Evolutionary conservation across 2,888 invertebrate genomes (phyloP), one percentile per base, ranked within the genome.

Genomic region (Hypercompe scribonia): DNA sequence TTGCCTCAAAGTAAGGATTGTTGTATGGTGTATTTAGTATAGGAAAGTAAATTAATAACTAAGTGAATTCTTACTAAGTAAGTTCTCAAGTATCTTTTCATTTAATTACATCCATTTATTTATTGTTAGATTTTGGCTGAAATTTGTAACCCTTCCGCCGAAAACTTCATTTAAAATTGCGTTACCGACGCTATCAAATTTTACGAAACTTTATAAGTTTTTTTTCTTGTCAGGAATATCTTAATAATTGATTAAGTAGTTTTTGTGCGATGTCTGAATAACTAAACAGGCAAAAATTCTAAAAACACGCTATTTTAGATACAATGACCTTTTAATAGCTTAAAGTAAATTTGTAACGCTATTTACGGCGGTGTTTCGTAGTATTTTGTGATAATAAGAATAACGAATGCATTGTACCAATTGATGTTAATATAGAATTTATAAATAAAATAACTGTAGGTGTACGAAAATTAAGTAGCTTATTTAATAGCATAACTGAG

Each of bases 1-100:
- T 91, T 92, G 87, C 90, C 85, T 83, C 76, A 82, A 80, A 86
- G 87, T 88, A 83, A 81, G 82, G 84, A 78, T 78, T 78, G 78
- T 71, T 75, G 70, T 66, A 75, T 76, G 80, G 79, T 70, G 65
- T 81, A 82, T 79, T 78, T 78, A 39, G 21, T 69, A 39, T 15
- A 28, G 39, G 39, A 79, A 78, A 74, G 65, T 78, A 77, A 75
- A 80, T 80, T 79, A 78, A 84, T 74, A 76, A 78, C 64, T 75
- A 78, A 76, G 74, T 28, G 68, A 81, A 82, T 76, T 75, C 73
- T 33, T 70, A 63, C 34, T 21, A 65, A 72, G 68, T 31, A 31
- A 42, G 78, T 80, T 81, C 68, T 66, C 28, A 58, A 68, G n/a
- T 21, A 36, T 33, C 24, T 31, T 63, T 65, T 34, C 3, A 36